Percentiles rank a stretch among this genome's conserved stretches.
phyloP scores from a whole-genome alignment of 2,888 invertebrate species.

The Abrostola tripartita region DNA sequence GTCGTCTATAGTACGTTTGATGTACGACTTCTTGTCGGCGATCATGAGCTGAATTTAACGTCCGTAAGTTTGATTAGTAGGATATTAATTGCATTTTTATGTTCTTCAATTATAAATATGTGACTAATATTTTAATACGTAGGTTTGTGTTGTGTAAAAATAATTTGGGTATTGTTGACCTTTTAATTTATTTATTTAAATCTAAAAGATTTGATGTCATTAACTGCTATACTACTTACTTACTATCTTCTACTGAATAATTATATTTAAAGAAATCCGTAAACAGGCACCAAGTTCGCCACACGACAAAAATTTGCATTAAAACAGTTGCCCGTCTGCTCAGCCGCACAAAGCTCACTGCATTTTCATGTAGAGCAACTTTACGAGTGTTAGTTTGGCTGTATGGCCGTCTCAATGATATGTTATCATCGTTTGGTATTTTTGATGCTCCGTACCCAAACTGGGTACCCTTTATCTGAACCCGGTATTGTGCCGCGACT shows the following conservation, averaged over 20 bases:
- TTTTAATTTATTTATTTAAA: too few species aligned
- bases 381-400: conserved; percentile 81
- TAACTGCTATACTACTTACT: too few species aligned
- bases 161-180: too few species aligned
- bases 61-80: too few species aligned
- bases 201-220: too few species aligned
- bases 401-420: conserved; percentile 76
- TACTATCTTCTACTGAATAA: too few species aligned
- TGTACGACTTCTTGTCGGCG: too few species aligned
- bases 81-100: too few species aligned
- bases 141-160: too few species aligned
- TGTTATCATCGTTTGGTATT: conserved; percentile 73
- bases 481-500: conserved; percentile 55
- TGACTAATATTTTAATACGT: too few species aligned
- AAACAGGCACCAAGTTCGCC: not conserved
- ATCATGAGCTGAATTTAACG: too few species aligned
- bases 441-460: conserved; percentile 64
- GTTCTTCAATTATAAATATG: too few species aligned
- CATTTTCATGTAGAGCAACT: conserved; percentile 73
- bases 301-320: conserved; percentile 8
- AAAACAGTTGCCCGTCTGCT: conserved; percentile 61
- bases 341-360: conserved; percentile 53
- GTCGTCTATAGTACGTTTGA: not conserved
- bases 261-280: not conserved
- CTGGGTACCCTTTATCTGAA: conserved; percentile 65